These are phyloP conservation scores for Schizothorax lantsangensis DNA, from an alignment of 2,797 vertebrate genomes.

Conservation along the genomic window DNA sequence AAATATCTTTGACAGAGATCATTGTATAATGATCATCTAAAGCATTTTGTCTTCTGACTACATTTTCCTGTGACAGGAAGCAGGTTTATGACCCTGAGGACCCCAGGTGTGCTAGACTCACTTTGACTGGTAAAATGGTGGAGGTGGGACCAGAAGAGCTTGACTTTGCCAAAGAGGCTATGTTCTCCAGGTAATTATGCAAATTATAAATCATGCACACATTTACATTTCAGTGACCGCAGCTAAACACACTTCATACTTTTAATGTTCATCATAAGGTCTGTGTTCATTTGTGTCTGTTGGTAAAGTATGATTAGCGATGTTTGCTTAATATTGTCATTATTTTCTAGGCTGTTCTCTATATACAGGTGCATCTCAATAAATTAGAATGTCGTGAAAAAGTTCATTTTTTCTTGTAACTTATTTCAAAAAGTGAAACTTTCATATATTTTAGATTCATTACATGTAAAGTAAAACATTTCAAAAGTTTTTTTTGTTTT, in stretches of 20 bases:
- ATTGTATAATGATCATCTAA: not conserved
- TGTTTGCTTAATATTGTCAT: not conserved
- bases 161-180: constrained; percentile 88
- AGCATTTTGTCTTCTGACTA: constrained; percentile 12
- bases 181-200: constrained; percentile 87
- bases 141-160: constrained; percentile 82
- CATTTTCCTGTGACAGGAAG: constrained; percentile 63
- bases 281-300: not conserved
- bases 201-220: not conserved
- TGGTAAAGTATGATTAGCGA: not conserved
- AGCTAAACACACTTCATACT: not conserved
- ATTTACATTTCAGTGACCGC: not conserved
- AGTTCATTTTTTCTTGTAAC: too few species aligned
- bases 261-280: not conserved
- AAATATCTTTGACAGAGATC: not conserved
- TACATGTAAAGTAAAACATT: too few species aligned
- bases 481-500: too few species aligned
- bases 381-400: too few species aligned
- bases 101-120: constrained; percentile 84
- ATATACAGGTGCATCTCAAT: too few species aligned
- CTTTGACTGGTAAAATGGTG: constrained; percentile 87
- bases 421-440: too few species aligned
- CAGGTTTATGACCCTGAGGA: constrained; percentile 85
- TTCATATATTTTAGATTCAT: too few species aligned
- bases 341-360: not conserved